These are phyloP conservation scores for Xenopus tropicalis DNA, from an alignment of 2,113 vertebrate species.

Conservation along the genomic window UCB_Xtro_10.0 CM004448.2:125861001-125861500, in stretches of 20 bases:
- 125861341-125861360: constrained; percentile 17
- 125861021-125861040: neutral
- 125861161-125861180: constrained; percentile 10
- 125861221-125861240: constrained; percentile 39
- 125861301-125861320: constrained; percentile 33
- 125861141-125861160: constrained; percentile 14
- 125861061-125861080: neutral
- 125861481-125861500: too few relatives aligned
- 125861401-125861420: too few relatives aligned
- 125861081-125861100: constrained; percentile 28
- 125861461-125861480: too few relatives aligned
- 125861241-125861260: constrained; percentile 18
- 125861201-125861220: constrained; percentile 8
- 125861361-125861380: neutral
- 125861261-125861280: constrained; percentile 33
- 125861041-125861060: neutral
- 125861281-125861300: constrained; percentile 41
- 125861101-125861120: constrained; percentile 33
- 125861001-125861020: too few relatives aligned
- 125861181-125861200: constrained; percentile 15
- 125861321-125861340: neutral
- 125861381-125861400: too few relatives aligned
- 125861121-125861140: constrained; percentile 31
- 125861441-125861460: too few relatives aligned
- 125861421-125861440: too few relatives aligned